Evolutionary conservation across 2,113 vertebrate genomes (phyloP), one percentile per base, ranked within the genome.

Genomic region (Phrynocephalus versicolor): DNA sequence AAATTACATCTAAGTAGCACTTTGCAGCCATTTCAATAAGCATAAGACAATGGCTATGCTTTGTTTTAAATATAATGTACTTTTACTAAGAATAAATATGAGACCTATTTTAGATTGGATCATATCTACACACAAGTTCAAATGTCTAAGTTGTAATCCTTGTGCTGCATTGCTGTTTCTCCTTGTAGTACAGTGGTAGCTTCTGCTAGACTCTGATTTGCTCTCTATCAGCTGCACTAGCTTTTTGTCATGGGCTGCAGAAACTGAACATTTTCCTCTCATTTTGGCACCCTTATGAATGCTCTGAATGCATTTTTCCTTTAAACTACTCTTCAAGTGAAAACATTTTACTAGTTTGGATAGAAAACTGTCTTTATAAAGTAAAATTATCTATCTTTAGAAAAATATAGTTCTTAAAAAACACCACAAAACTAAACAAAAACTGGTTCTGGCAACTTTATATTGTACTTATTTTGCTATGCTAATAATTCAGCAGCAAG

Each of bases 141-240:
- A 94, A 89, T 83, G 84, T 89, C 90, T 92, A 91, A 82, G 87
- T 92, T 94, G 89, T 89, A 92, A 93, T 86, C 91, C 93, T 94
- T 94, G 94, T 95, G 89, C 97, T 97, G 97, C 97, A 97, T 93
- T 96, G 95, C 95, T 95, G 96, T 96, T 95, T 93, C 94, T 93
- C 90, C 94, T 92, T 89, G 88, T 90, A 92, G 90, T 88, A 82
- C 93, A 91, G 91, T 92, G 93, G 91, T 93, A 85, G 89, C 95
- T 94, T 80, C 88, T 91, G 93, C 93, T 92, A 92, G 89, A 85
- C 89, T 90, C 95, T 94, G 94, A 95, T 96, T 94, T 94, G 95
- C 91, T 93, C 95, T 95, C 94, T 93, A 85, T 92, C 91, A 95
- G 93, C 94, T 95, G 93, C 93, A 95, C 94, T 89, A 89, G 91